Evolutionary conservation across 2,888 invertebrate genomes (phyloP).

Genomic region (Sminthurides aquaticus): DNA sequence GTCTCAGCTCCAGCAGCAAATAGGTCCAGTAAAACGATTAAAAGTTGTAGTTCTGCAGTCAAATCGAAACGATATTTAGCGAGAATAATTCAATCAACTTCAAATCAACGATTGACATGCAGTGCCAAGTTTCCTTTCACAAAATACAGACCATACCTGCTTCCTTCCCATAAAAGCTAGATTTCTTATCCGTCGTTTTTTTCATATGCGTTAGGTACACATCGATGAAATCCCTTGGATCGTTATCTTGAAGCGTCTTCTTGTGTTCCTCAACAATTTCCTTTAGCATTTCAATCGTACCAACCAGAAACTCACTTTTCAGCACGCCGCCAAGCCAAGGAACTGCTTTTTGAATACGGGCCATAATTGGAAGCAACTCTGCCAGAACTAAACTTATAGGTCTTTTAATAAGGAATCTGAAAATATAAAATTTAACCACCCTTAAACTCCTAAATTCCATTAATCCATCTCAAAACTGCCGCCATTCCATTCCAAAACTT

Average conservation of each 20-base stretch:
- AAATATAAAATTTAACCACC: no score
- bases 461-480: no score
- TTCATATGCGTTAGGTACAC: constrained; percentile 32
- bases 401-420: background rate
- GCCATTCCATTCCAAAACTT: background rate
- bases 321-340: constrained; percentile 10
- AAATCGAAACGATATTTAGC: no score
- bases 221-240: constrained; percentile 36
- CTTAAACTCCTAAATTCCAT: no score
- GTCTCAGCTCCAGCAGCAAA: background rate
- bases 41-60: background rate
- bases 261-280: constrained; percentile 28
- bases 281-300: constrained; percentile 23
- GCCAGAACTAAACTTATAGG: constrained; percentile 5
- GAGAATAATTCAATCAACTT: background rate
- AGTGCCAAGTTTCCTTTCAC: no score
- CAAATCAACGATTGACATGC: no score
- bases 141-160: constrained; percentile 11
- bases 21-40: background rate
- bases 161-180: constrained; percentile 21
- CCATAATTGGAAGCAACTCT: constrained; percentile 25
- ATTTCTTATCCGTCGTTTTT: constrained; percentile 21
- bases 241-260: constrained; percentile 24
- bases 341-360: constrained; percentile 5
- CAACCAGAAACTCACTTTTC: constrained; percentile 19